These are phyloP conservation scores for Lacerta bilineata DNA, from an alignment of 2,797 vertebrate genomes.

Conservation along the genomic window DNA sequence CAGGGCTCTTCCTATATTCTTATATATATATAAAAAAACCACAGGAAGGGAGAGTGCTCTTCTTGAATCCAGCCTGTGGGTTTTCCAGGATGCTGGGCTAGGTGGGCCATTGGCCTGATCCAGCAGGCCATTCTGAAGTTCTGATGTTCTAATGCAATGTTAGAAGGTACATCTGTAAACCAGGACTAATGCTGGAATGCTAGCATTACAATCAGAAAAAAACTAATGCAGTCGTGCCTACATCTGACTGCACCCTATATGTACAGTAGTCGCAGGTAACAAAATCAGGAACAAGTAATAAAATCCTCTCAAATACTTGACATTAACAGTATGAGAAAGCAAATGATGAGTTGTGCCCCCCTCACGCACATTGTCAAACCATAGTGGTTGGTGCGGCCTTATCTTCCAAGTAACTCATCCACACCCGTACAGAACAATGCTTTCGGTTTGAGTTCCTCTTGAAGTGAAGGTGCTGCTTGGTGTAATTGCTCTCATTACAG, in stretches of 20 bases:
- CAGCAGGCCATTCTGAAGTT: neutral
- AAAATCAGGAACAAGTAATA: neutral
- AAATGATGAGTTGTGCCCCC: too few relatives aligned
- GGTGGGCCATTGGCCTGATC: too few relatives aligned
- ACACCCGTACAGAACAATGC: neutral
- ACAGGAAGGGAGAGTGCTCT: too few relatives aligned
- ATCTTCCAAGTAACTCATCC: neutral
- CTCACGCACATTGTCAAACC: too few relatives aligned
- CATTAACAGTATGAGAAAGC: too few relatives aligned
- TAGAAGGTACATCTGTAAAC: too few relatives aligned
- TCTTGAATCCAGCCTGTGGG: too few relatives aligned
- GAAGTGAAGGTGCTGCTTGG: conserved; percentile 17
- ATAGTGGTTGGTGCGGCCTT: neutral
- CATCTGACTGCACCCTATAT: neutral
- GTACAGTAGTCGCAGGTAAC: neutral
- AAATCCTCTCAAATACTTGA: neutral
- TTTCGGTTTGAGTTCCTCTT: neutral
- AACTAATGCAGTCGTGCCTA: neutral
- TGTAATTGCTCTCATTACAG: neutral
- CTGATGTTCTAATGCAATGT: neutral
- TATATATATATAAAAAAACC: too few relatives aligned
- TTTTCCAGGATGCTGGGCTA: too few relatives aligned
- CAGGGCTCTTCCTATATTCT: too few relatives aligned
- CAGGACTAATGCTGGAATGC: too few relatives aligned
- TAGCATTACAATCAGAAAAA: neutral